These are phyloP conservation scores for Napeogenes sylphis DNA, from an alignment of 2,888 invertebrate species.

Conservation along the genomic window DNA sequence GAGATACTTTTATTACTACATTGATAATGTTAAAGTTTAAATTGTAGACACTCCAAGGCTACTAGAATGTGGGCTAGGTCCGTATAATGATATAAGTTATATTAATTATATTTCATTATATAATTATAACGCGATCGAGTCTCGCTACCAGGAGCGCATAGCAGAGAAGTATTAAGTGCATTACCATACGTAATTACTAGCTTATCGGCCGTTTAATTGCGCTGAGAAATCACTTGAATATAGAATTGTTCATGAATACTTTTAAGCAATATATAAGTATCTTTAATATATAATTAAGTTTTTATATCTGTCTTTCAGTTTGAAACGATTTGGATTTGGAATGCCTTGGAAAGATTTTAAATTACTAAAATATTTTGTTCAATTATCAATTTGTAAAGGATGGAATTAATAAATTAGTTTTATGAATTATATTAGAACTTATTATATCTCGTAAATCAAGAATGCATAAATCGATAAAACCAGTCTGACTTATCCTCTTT, in stretches of 20 bases:
- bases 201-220: conserved; percentile 74
- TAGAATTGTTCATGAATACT: conserved; percentile 24
- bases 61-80: not conserved
- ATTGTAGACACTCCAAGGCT: not conserved
- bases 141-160: conserved; percentile 29
- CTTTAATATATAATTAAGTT: not conserved
- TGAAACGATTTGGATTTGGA: no score
- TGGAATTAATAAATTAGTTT: no score
- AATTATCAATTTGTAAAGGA: no score
- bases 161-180: conserved; percentile 60
- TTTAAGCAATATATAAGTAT: not conserved
- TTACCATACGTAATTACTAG: conserved; percentile 75
- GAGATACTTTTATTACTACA: no score
- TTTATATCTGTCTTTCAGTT: not conserved
- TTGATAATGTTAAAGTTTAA: no score
- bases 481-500: no score
- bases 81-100: not conserved
- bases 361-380: no score
- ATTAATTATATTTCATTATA: conserved; percentile 12
- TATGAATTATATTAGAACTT: no score
- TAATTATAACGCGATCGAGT: conserved; percentile 23
- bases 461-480: no score
- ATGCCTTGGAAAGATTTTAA: no score
- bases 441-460: no score
- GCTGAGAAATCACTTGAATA: conserved; percentile 29